Base-by-base conservation (phyloP, 2,113 vertebrate species). In the Cololabis saira region DNA sequence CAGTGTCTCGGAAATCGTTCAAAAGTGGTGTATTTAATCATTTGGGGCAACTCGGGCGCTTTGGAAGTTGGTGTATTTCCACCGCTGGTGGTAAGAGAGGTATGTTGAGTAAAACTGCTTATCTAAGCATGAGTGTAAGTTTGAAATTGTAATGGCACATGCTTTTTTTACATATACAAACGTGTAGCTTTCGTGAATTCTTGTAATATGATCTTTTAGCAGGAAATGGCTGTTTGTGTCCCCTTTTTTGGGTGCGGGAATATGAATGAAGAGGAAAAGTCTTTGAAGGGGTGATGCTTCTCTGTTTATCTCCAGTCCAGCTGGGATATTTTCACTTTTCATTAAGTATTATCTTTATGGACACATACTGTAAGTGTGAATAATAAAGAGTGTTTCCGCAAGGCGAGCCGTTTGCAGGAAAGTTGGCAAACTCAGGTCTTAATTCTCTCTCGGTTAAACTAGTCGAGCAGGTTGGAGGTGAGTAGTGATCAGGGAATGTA, bases 401-500 rank as follows among this genome's bases (percentile, higher is more conserved):
- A 58, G 21, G 30, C 13, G 16, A 27, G 48, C 6, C 12, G 15
- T 22, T 0, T 6, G 43, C 24, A 42, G 37, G 11, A 33, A 48
- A 10, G 19, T 51, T 63, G 27, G 30, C 33, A 54, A 16, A 64
- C n/a, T 48, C 53, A 74, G 65, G 57, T 57, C 45, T 58, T 37
- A 76, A 71, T 83, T 82, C 69, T 51, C 81, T 62, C 67, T 43
- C 1, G 77, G 55, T 67, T 3, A 85, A 92, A 92, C 91, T 53
- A 71, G 91, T 92, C 51, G 30, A 76, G 79, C 91, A 86, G 90
- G 88, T 92, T 90, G 66, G 63, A 64, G 76, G 44, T 49, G 83
- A 86, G 82, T 80, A 86, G 83, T 74, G 71, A 80, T 74, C 71
- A 68, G 81, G 68, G 80, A 91, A 87, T 88, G 84, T 82, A 53